Evolutionary conservation across 2,797 vertebrate genomes (phyloP).

Genomic region (Melanotaenia pygmaea): DNA sequence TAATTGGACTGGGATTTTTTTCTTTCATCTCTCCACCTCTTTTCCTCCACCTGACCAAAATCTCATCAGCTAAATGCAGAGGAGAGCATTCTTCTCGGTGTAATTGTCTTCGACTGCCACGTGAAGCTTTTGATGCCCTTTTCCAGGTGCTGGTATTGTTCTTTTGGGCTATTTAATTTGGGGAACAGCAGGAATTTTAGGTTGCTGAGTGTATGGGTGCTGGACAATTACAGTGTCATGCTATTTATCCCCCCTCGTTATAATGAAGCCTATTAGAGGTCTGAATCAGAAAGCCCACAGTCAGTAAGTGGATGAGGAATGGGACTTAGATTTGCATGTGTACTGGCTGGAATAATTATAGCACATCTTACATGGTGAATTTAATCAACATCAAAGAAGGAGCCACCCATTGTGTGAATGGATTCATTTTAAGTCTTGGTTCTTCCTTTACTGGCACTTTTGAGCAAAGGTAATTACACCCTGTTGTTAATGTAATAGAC

Average conservation of each 20-base stretch:
- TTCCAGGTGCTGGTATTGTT: conserved; percentile 55
- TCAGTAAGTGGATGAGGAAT: conserved; percentile 41
- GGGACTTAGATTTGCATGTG: conserved; percentile 42
- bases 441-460: conserved; percentile 24
- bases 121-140: conserved; percentile 57
- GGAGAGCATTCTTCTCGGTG: conserved; percentile 61
- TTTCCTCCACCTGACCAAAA: conserved; percentile 60
- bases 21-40: conserved; percentile 42
- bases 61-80: conserved; percentile 74
- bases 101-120: conserved; percentile 71
- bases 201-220: conserved; percentile 37
- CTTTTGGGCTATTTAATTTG: conserved; percentile 55
- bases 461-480: conserved; percentile 50
- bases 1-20: conserved; percentile 75
- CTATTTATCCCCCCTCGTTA: conserved; percentile 50
- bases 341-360: conserved; percentile 65
- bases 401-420: conserved; percentile 27
- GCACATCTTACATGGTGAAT: conserved; percentile 46
- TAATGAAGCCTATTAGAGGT: conserved; percentile 63
- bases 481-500: conserved; percentile 46
- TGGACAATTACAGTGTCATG: conserved; percentile 51
- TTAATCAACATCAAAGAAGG: conserved; percentile 53
- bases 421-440: conserved; percentile 28
- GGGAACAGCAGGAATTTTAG: conserved; percentile 34
- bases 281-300: conserved; percentile 35